Evolutionary conservation across 2,888 invertebrate species (phyloP), one percentile per base, ranked within the genome.

Genomic region (Andrena praecox): DNA sequence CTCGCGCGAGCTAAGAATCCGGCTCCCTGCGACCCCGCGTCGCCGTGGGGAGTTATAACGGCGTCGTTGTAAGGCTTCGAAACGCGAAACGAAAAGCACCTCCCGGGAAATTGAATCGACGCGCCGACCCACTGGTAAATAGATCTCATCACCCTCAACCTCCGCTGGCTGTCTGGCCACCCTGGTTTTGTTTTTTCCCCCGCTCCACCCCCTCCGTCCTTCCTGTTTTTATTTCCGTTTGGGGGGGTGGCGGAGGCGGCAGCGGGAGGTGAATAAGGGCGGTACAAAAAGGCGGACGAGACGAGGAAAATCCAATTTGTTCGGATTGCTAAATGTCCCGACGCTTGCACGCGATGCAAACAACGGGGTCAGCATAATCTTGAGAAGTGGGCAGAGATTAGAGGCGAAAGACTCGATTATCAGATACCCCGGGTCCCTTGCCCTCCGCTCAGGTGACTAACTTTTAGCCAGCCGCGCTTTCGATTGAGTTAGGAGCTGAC

Each of bases 81-180:
- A 86, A 85, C 85, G 85, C 79, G 85, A 73, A 82, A 84, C 80
- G 85, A 80, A 84, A 69, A 85, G 75, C 82, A 78, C 82, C 86
- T 69, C 82, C 66, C 77, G 78, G 86, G 80, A 87, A 87, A 87
- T 87, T 86, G 86, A 83, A 87, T 87, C 86, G 86, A 80, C 75
- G 86, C 84, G 75, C 82, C 67, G 70, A 71, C 77, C 64, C 80
- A 29, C 85, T 70, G 76, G 67, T 85, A 86, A 85, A 86, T 86
- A 86, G 86, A 86, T 86, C 80, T 85, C 82, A 75, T 81, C 74
- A 42, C 42, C 42, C 42, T 50, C 59, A 56, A 54, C 68, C 35
- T 29, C 33, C 42, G 16, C 10, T 31, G 2, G 48, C 29, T n/a
- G 16, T 33, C 20, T 33, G 24, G 4, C 31, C 20, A 20, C 20